phyloP scores from a whole-genome alignment of 2,888 invertebrate genomes.

The Phyllotreta striolata region DNA sequence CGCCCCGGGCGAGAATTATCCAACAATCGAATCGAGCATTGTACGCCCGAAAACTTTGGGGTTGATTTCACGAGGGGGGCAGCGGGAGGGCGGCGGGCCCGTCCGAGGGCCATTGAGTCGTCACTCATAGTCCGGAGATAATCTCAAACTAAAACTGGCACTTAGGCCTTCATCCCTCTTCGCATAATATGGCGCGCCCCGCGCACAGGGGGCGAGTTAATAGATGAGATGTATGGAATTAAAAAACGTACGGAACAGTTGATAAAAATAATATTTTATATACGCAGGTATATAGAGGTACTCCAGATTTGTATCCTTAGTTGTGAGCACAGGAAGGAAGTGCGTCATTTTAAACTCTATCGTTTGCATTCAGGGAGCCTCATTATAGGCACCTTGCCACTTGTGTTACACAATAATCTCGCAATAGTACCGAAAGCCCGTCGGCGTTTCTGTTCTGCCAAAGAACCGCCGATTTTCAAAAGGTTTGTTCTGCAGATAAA shows the following conservation, averaged over 20 bases:
- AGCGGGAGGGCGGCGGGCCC: constrained; percentile 38
- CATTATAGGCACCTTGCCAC: too few species aligned
- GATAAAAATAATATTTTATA: too few species aligned
- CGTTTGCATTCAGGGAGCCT: too few species aligned
- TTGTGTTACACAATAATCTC: too few species aligned
- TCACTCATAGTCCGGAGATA: constrained; percentile 49
- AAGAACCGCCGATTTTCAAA: too few species aligned
- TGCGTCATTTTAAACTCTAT: too few species aligned
- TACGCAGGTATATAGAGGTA: too few species aligned
- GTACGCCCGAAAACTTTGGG: constrained; percentile 14
- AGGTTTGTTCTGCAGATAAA: too few species aligned
- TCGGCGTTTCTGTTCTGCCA: too few species aligned
- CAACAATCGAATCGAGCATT: constrained; percentile 17
- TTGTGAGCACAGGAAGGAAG: too few species aligned
- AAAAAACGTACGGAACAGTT: constrained; percentile 8
- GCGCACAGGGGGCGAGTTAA: constrained; percentile 20
- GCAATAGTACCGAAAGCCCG: too few species aligned
- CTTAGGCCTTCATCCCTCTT: constrained; percentile 35
- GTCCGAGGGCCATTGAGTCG: constrained; percentile 46
- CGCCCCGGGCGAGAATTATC: constrained; percentile 45
- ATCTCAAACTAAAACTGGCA: constrained; percentile 50
- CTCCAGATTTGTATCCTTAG: too few species aligned
- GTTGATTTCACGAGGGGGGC: constrained; percentile 10
- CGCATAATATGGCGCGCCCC: constrained; percentile 20
- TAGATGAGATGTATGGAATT: constrained; percentile 25